phyloP scores from a whole-genome alignment of 1,140 invertebrate species.

The Camponotus vicinus region DNA sequence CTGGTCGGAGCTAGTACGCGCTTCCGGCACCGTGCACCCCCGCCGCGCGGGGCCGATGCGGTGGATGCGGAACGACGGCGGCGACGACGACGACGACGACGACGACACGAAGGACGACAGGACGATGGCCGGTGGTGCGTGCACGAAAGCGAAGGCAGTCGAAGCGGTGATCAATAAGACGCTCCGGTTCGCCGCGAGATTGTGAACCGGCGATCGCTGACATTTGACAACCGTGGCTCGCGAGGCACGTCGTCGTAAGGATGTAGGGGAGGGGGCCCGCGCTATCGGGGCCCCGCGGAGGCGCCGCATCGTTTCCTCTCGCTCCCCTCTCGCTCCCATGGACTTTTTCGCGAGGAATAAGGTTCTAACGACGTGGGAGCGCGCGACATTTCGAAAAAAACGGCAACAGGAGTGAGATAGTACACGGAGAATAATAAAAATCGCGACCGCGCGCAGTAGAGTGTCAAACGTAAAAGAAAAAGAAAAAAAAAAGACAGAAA shows the following conservation, averaged over 20 bases:
- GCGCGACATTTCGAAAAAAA: neutral
- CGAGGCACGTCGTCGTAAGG: conserved; percentile 49
- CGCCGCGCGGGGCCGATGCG: neutral
- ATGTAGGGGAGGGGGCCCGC: conserved; percentile 69
- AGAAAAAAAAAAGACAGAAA: too few relatives aligned
- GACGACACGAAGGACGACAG: neutral
- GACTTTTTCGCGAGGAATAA: neutral
- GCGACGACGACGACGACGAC: conserved; percentile 30
- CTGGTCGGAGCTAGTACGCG: conserved; percentile 20
- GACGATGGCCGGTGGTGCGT: conserved; percentile 61
- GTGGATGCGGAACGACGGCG: conserved; percentile 46
- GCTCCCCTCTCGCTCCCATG: conserved; percentile 11
- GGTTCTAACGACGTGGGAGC: neutral
- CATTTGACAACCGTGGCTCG: conserved; percentile 23
- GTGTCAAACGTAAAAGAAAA: conserved; percentile 34
- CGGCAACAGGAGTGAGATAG: neutral
- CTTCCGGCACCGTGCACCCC: conserved; percentile 22
- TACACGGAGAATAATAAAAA: conserved; percentile 10
- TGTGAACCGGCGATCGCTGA: conserved; percentile 63
- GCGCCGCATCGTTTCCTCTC: conserved; percentile 59
- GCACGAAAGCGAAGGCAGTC: conserved; percentile 51
- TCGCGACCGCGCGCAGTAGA: neutral
- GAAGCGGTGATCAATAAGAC: conserved; percentile 69
- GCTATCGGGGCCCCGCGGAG: conserved; percentile 65
- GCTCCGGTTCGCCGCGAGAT: conserved; percentile 37